phyloP scores from a whole-genome alignment of 1,140 invertebrate genomes.

The Drosophila quadrilineata region DNA sequence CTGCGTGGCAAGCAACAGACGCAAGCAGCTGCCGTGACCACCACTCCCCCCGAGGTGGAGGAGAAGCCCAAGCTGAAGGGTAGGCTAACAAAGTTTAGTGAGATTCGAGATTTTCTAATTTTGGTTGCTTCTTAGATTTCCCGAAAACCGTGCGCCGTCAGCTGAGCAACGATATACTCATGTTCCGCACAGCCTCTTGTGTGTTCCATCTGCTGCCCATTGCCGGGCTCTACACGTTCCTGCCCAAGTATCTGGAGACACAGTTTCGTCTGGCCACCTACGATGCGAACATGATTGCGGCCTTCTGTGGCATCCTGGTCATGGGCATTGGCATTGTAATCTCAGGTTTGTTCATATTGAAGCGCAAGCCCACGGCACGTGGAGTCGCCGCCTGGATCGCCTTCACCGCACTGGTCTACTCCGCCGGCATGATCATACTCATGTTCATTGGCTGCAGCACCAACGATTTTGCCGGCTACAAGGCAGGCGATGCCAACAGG shows the following conservation, averaged over 20 bases:
- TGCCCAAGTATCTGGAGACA: conserved; percentile 96
- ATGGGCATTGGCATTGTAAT: conserved; percentile 95
- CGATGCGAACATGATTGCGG: conserved; percentile 94
- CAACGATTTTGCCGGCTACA: conserved; percentile 89
- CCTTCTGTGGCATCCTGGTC: conserved; percentile 94
- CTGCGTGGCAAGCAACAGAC: conserved; percentile 80
- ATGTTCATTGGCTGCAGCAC: conserved; percentile 95
- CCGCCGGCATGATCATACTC: conserved; percentile 91
- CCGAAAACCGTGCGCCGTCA: conserved; percentile 92
- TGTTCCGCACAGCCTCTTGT: conserved; percentile 93
- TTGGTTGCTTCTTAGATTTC: conserved; percentile 86
- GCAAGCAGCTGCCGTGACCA: conserved; percentile 8
- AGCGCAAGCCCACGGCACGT: conserved; percentile 90
- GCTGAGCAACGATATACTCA: conserved; percentile 93
- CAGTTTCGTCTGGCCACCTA: conserved; percentile 94
- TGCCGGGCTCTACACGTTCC: conserved; percentile 94
- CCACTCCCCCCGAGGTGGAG: conserved; percentile 43
- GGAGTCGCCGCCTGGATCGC: conserved; percentile 96
- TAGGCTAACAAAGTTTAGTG: conserved; percentile 4
- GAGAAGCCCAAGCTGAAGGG: conserved; percentile 73
- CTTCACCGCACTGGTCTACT: conserved; percentile 92
- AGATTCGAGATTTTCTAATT: not conserved
- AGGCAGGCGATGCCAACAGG: conserved; percentile 51
- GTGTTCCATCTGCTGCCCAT: conserved; percentile 95
- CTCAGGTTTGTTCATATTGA: conserved; percentile 91